phyloP scores from a whole-genome alignment of 1,140 invertebrate species.

The Nixonia krombeini region DNA sequence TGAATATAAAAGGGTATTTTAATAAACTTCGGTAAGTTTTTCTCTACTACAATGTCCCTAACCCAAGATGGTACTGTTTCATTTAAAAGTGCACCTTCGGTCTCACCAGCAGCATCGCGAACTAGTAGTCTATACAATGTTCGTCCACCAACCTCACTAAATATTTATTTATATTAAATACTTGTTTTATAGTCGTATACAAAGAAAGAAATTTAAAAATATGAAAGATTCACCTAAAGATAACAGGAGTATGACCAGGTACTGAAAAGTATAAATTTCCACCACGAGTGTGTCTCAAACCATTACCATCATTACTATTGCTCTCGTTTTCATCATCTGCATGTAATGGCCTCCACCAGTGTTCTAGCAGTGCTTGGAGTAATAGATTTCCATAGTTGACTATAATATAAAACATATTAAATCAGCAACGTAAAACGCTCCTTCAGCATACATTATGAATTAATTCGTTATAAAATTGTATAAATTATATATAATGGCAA shows the following conservation, averaged over 20 bases:
- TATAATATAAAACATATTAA: conserved; percentile 63
- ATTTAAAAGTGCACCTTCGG: conserved; percentile 91
- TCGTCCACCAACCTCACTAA: conserved; percentile 93
- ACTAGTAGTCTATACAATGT: conserved; percentile 93
- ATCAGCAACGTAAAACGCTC: too few relatives aligned
- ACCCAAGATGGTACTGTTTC: conserved; percentile 98
- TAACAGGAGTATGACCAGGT: conserved; percentile 95
- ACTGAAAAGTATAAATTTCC: conserved; percentile 92
- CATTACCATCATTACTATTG: conserved; percentile 64
- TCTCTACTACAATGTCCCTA: conserved; percentile 93
- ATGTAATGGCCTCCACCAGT: conserved; percentile 86
- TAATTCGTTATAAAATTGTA: too few relatives aligned
- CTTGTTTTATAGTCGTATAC: not conserved
- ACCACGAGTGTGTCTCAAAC: conserved; percentile 65
- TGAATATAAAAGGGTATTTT: conserved; percentile 98
- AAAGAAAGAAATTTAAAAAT: too few relatives aligned
- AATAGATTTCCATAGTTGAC: conserved; percentile 97
- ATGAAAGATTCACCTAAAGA: too few relatives aligned
- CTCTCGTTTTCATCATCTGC: conserved; percentile 71
- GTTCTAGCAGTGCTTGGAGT: conserved; percentile 94
- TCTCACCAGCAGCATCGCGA: conserved; percentile 95
- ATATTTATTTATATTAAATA: conserved; percentile 20
- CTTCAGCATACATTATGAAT: too few relatives aligned
- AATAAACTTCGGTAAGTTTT: conserved; percentile 94
- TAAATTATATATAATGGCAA: too few relatives aligned